Evolutionary conservation across 2,888 invertebrate species (phyloP), one percentile per base, ranked within the genome.

Genomic region (Eristalis pertinax): DNA sequence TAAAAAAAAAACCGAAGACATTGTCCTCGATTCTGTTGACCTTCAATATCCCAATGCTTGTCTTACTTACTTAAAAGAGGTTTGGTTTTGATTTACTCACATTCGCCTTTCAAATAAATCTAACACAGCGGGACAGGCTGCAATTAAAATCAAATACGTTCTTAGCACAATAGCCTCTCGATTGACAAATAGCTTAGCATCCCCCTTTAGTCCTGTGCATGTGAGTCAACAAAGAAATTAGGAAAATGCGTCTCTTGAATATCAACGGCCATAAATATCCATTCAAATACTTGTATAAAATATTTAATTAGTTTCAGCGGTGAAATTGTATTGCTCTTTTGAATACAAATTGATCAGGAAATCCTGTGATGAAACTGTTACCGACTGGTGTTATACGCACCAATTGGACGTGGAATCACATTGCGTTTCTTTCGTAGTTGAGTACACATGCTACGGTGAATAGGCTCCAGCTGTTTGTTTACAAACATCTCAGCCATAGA

Each of bases 341-440:
- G 80, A 80, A 73, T 80, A 73, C 73, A 74, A 80, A 80, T 80
- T 41, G 58, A 74, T 73, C 73, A 60, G 72, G 65, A 73, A 79
- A 35, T 62, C 32, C 29, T 41, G 32, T 72, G n/a, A 74, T 63
- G 73, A 80, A 68, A 74, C 22, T 32, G 10, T 15, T 63, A 26
- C 22, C 64, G 41, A 24, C 32, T 60, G 60, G 58, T 68, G 68
- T 38, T 74, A 19, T 62, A 50, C 50, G 62, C 60, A 60, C 60
- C 50, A 43, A 67, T 56, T 50, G 50, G 19, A 78, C 35, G 35
- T n/a, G 67, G 11, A 68, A 80, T 62, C 41, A 60, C 24, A 41
- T 13, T 60, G 41, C 29, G 38, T 65, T 65, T 38, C 58, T 65
- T 70, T 41, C 24, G 38, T 56, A 38, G 24, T 62, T 56, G 24